Evolutionary conservation across 2,797 vertebrate species (phyloP), one percentile per base, ranked within the genome.

Genomic region (Oceanodroma leucorhoa): DNA sequence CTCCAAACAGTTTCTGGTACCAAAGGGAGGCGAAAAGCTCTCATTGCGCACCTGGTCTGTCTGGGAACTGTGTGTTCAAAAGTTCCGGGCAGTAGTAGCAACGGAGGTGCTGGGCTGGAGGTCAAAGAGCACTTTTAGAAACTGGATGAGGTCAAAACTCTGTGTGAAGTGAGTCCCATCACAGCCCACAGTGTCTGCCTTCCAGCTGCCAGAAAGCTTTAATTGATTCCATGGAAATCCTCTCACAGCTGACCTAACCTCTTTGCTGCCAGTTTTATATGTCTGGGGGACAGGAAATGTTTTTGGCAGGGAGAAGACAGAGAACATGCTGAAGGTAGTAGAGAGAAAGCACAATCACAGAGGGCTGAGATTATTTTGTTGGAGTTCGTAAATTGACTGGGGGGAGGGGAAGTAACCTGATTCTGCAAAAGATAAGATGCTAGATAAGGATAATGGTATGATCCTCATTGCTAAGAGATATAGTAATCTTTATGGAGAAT

Each of bases 11-110:
- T 94, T 92, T 94, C 92, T 11, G 12, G 78, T 69, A 94, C 62
- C 65, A 66, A 61, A 91, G 46, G 76, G 81, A 88, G 58, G 62
- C 71, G 61, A 71, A 72, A 94, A 81, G 23, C 53, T 57, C 38
- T 94, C 34, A 3, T 61, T 83, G 66, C 17, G 2, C 95, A 95
- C 89, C 92, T 96, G 94, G 72, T 23, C 79, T 95, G 92, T 89
- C 94, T 96, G 95, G 91, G 89, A 96, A 95, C 85, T 73, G 13
- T 4, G 21, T 64, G 87, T 96, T 87, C 71, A 58, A 30, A 90
- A 46, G 45, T 92, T 91, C 89, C 83, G 89, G 92, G 86, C 72
- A 62, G 76, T 34, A 65, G 89, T 38, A 78, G 60, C 50, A 27
- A 9, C 62, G 70, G 43, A 86, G 75, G 51, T 92, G 71, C 78